A percentile compares a stretch with the other conserved stretches of the same genome.
These are phyloP conservation scores for Mythimna ferrago DNA, from an alignment of 2,888 invertebrate genomes.

Conservation along the genomic window DNA sequence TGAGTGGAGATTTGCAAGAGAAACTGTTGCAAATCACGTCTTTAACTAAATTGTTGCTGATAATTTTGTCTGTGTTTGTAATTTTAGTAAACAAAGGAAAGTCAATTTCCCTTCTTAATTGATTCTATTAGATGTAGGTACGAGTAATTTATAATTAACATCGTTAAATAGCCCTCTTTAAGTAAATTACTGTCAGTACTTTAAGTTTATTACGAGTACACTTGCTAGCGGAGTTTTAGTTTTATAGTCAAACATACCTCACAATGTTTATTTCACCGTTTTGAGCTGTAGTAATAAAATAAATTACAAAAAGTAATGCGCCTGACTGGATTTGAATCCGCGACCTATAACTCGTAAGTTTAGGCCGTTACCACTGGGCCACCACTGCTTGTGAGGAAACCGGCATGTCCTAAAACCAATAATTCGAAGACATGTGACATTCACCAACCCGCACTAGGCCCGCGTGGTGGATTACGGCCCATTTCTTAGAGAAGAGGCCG, in stretches of 20 bases:
- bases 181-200: background rate
- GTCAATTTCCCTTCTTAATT: background rate
- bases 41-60: background rate
- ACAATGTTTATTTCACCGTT: too few species aligned
- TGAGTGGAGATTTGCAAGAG: background rate
- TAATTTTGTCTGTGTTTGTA: background rate
- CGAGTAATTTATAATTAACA: background rate
- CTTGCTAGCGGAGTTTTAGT: background rate
- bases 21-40: background rate
- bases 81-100: background rate
- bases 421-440: too few species aligned
- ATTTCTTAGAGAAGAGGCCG: too few species aligned
- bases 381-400: too few species aligned
- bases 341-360: too few species aligned
- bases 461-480: too few species aligned
- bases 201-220: background rate
- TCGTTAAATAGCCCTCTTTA: background rate
- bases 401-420: too few species aligned
- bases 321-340: too few species aligned
- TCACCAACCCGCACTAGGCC: too few species aligned
- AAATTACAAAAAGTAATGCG: too few species aligned
- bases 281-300: too few species aligned
- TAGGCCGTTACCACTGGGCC: too few species aligned
- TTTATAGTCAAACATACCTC: constrained; percentile 5
- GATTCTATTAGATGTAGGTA: background rate